phyloP scores from a whole-genome alignment of 1,140 invertebrate species.

The Bombus huntii region DNA sequence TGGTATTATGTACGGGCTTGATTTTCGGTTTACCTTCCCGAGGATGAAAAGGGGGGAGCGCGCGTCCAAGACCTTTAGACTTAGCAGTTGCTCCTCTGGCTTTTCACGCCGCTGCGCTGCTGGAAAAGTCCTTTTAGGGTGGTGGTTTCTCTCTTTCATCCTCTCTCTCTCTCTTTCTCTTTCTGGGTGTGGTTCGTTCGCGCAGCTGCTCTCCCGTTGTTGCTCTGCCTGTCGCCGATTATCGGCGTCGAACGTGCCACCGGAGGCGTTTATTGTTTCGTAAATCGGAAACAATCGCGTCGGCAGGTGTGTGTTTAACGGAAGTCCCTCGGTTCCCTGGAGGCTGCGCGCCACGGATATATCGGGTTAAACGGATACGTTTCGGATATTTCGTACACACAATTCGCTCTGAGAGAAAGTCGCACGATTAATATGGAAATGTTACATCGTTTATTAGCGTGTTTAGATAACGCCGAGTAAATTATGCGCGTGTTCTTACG shows the following conservation, averaged over 20 bases:
- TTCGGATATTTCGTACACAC: neutral
- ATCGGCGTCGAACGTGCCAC: slow-evolving; percentile 29
- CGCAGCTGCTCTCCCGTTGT: slow-evolving; percentile 49
- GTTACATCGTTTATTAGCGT: slow-evolving; percentile 21
- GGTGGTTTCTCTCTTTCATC: neutral
- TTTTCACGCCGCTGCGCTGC: slow-evolving; percentile 42
- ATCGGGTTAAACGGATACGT: neutral
- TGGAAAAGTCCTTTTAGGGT: slow-evolving; percentile 25
- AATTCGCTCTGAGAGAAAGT: neutral
- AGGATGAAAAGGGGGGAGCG: slow-evolving; percentile 11
- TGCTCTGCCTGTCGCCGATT: slow-evolving; percentile 24
- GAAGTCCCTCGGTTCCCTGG: slow-evolving; percentile 7
- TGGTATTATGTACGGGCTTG: slow-evolving; percentile 68
- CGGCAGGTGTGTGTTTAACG: slow-evolving; percentile 35
- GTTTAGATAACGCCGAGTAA: slow-evolving; percentile 4
- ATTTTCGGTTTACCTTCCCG: slow-evolving; percentile 59
- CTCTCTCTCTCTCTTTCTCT: neutral
- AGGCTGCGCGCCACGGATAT: slow-evolving; percentile 4
- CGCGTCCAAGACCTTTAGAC: neutral
- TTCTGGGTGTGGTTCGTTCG: slow-evolving; percentile 32
- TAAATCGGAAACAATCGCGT: slow-evolving; percentile 39
- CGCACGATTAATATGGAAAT: slow-evolving; percentile 22
- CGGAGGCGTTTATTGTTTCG: slow-evolving; percentile 43
- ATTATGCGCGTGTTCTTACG: neutral
- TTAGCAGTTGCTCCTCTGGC: slow-evolving; percentile 43